phyloP scores from a whole-genome alignment of 2,113 vertebrate genomes.

The Ictalurus furcatus region DNA sequence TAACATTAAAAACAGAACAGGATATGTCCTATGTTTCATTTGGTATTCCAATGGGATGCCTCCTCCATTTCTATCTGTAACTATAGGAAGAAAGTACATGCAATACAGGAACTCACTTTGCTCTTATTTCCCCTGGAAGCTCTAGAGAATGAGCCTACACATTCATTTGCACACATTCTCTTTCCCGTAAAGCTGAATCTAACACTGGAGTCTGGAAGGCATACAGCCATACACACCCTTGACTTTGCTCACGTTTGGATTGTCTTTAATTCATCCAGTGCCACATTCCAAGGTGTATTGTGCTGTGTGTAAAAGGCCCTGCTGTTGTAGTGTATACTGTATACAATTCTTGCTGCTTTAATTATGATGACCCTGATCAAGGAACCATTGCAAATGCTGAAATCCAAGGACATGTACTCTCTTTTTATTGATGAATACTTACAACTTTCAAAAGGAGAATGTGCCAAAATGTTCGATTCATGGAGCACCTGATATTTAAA shows the following conservation, averaged over 20 bases:
- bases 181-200: conserved; percentile 20
- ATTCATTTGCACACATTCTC: conserved; percentile 16
- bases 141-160: conserved; percentile 38
- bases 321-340: conserved; percentile 42
- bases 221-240: conserved; percentile 29
- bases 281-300: conserved; percentile 45
- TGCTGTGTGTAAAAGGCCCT: conserved; percentile 39
- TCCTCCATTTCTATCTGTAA: conserved; percentile 18
- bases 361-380: conserved; percentile 5
- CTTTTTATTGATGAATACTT: conserved; percentile 14
- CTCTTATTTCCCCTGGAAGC: conserved; percentile 11
- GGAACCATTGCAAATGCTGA: conserved; percentile 22
- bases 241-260: conserved; percentile 20
- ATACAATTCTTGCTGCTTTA: conserved; percentile 49
- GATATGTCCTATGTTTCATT: conserved; percentile 25
- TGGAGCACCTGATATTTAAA: conserved; percentile 28
- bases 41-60: conserved; percentile 3
- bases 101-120: conserved; percentile 38
- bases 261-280: conserved; percentile 22
- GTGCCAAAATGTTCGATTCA: conserved; percentile 47
- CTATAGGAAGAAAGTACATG: conserved; percentile 20
- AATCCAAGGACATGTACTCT: conserved; percentile 16
- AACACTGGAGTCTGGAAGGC: conserved; percentile 38
- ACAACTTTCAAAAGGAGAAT: conserved; percentile 13
- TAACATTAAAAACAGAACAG: conserved; percentile 23